Base-by-base conservation (phyloP, 2,888 invertebrate species). In the Heliconius cydno region DNA sequence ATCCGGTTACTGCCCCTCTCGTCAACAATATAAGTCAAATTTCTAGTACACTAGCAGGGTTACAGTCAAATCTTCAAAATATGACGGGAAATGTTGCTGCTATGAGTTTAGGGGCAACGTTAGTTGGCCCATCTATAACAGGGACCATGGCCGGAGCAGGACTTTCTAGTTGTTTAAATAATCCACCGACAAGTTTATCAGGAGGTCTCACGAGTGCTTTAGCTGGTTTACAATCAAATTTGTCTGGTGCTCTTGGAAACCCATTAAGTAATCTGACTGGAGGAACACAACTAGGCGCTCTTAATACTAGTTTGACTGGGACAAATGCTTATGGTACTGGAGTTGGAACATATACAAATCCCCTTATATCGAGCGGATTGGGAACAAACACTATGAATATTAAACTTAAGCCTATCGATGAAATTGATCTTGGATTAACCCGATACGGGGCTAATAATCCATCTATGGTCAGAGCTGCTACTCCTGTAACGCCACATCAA, bases 401-500 rank as follows among this genome's bases (percentile, higher is more conserved):
- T 85, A 97, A 97, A 91, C 92, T 97, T 90, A 97, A 97, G 91
- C 96, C 97, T 82, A 93, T 97, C 89, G 97, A 97, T 85, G 97
- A 97, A 88, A 96, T 97, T 82, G 97, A 97, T 86, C 94, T 97
- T 83, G 96, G 96, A 83, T 87, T 96, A 86, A 93, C 95, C 86
- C 95, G 96, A 88, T 96, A 95, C 88, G 95, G 94, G 75, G 95
- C 91, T 67, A 91, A 89, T 78, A 90, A 90, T 74, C 85, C 89
- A 76, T 90, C 91, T 82, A 92, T 94, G 79, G 94, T 96, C 84
- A 94, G 96, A 86, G 95, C 94, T 77, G 96, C 96, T 67, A 96
- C 96, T 67, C 96, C 96, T n/a, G 96, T 96, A 82, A 96, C 96
- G 71, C 96, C 96, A 34, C 96, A 96, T 87, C 96, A 96, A 86